Evolutionary conservation across 1,140 invertebrate genomes (phyloP).

Genomic region (Liolophura sinensis): DNA sequence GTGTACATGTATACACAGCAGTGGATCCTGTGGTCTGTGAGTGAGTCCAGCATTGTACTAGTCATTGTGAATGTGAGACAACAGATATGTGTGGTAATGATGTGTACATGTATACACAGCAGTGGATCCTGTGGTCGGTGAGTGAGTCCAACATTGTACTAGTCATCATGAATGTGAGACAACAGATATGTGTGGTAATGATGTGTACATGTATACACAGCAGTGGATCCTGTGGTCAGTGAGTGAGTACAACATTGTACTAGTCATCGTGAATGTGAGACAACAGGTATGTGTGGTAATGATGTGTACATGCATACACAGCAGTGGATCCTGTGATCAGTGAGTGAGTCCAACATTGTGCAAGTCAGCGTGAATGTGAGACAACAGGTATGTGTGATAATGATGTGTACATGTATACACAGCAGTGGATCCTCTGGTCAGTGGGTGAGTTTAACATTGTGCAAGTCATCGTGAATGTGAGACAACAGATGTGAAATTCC

Average conservation of each 20-base stretch:
- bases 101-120: background rate
- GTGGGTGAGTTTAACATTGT: background rate
- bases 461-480: background rate
- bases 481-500: constrained; percentile 2
- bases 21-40: background rate
- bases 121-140: background rate
- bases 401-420: background rate
- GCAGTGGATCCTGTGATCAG: background rate
- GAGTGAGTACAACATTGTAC: background rate
- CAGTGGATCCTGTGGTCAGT: background rate
- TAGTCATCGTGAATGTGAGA: background rate
- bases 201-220: background rate
- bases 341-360: background rate
- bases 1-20: background rate
- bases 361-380: background rate
- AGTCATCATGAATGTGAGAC: background rate
- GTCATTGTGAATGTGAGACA: background rate
- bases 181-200: background rate
- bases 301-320: background rate
- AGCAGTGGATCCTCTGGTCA: background rate
- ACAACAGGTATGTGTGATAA: no score
- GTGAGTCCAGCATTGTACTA: no score
- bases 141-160: no score
- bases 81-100: background rate
- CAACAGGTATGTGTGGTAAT: no score